Evolutionary conservation across 2,797 vertebrate genomes (phyloP).

Genomic region (Cyclura pinguis): DNA sequence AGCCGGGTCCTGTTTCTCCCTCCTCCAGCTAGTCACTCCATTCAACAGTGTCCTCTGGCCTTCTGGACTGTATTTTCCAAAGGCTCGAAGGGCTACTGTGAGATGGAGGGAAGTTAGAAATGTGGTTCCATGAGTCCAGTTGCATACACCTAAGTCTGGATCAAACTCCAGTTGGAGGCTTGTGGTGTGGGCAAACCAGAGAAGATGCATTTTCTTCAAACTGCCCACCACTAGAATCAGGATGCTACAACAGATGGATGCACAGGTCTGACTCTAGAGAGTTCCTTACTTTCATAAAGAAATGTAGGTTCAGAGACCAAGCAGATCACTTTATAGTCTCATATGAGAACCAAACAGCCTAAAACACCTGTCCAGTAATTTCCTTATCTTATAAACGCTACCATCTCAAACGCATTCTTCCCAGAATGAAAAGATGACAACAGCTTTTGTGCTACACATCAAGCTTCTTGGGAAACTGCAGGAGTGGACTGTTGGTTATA

Average conservation of each 20-base stretch:
- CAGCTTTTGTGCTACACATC: background rate
- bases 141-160: no score
- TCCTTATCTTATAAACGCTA: background rate
- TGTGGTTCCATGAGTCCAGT: no score
- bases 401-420: conserved; percentile 46
- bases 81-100: no score
- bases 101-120: no score
- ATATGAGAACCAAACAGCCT: background rate
- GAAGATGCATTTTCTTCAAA: background rate
- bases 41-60: no score
- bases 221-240: background rate
- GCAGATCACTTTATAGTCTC: background rate
- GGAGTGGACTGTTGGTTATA: background rate
- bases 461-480: background rate
- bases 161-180: no score
- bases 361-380: background rate
- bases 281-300: background rate
- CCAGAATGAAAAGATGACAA: background rate
- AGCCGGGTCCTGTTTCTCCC: no score
- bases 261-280: background rate
- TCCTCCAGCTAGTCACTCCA: no score
- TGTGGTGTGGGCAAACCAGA: background rate
- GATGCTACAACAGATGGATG: no score
- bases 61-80: no score
- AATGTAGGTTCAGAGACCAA: background rate